Base-by-base conservation (phyloP, 2,888 invertebrate genomes). In the Aporophyla nigra region DNA sequence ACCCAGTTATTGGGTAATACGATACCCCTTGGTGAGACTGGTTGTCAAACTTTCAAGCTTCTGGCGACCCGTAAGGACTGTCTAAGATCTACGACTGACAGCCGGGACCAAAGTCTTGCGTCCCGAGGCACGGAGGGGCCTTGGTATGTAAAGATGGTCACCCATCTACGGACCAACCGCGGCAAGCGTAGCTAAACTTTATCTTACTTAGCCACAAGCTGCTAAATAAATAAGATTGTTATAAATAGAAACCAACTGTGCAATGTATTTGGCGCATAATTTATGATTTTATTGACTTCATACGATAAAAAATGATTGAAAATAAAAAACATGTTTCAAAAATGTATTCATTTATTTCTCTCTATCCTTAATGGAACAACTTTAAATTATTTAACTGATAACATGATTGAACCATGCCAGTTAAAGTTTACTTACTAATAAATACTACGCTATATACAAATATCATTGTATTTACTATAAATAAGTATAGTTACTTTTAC, bases 401-500 rank as follows among this genome's bases (percentile, higher is more conserved):
- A 72, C 80, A 80, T 65, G 58, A 74, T 72, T 66, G 76, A 59
- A 62, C 71, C 80, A 71, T 56, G 46, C 66, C 51, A 67, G 19
- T 61, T 82, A 73, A 69, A 68, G 56, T 65, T 82, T 77, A 74
- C 74, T 74, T 71, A 77, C 63, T 76, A 73, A 88, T 86, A 87
- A 88, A 86, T 88, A 87, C 71, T 84, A 84, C 81, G 62, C 72
- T 86, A 77, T 80, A 84, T 80, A 88, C 86, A 87, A 84, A 80
- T 76, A 81, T 67, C 40, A 77, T 68, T 84, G 80, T 78, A 82
- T 67, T 67, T 51, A 67, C 53, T 72, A 71, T 72, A 76, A 82
- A 78, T 77, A 76, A 74, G 66, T 66, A 78, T 69, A 66, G 62
- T 72, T 82, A 77, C 27, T 67, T 75, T 74, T 75, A 62, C 49